Conservation (phyloP, 1,140 invertebrate genomes). For the Paraescarpia echinospica region DNA sequence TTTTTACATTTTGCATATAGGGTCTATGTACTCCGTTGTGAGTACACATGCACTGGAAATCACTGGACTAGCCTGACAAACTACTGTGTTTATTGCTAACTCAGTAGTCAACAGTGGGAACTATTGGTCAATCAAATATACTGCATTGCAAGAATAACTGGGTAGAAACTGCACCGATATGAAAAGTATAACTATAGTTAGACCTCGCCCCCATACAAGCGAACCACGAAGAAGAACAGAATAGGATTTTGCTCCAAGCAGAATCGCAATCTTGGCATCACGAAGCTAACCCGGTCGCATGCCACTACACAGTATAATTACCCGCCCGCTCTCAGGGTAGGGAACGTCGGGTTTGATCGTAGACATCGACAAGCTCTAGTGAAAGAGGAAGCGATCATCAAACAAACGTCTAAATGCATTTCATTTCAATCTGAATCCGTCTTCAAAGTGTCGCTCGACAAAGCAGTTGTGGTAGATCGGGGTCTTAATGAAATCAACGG, state of each 20-base stretch:
- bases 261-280: not conserved
- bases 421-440: not conserved
- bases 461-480: not conserved
- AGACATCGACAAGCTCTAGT: not conserved
- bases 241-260: not conserved
- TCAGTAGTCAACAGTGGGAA: not conserved
- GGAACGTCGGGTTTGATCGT: not conserved
- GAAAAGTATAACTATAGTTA: too few relatives aligned
- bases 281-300: not conserved
- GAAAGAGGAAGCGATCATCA: not conserved
- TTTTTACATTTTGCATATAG: too few relatives aligned
- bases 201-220: not conserved
- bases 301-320: not conserved
- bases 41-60: too few relatives aligned
- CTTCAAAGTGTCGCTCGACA: not conserved
- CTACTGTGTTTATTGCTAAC: not conserved
- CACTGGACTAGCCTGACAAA: too few relatives aligned
- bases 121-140: not conserved
- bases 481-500: not conserved
- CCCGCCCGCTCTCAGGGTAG: not conserved
- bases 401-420: not conserved
- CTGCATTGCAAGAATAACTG: not conserved
- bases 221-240: too few relatives aligned
- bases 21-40: too few relatives aligned
- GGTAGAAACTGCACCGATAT: not conserved